A percentile compares a stretch with the other conserved stretches of the same genome.
Evolutionary conservation across 2,888 invertebrate species (phyloP).

Genomic region (Germaria angustata): DNA sequence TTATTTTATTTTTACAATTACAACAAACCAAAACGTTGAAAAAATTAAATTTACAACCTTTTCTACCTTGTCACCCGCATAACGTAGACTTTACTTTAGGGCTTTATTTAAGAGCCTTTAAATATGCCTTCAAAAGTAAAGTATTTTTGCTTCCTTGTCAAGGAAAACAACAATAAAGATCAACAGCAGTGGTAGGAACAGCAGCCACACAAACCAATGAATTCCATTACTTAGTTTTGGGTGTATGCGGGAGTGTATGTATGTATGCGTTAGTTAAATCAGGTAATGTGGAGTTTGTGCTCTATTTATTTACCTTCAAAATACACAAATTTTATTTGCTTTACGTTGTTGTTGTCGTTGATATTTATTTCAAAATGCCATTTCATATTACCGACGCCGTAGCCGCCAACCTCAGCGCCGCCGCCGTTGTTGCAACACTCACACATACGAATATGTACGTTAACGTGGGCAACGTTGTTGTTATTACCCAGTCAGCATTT

Average conservation of each 20-base stretch:
- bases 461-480: too few relatives aligned
- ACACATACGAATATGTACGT: too few relatives aligned
- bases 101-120: constrained; percentile 27
- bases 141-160: constrained; percentile 7
- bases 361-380: constrained; percentile 32
- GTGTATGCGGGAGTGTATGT: not conserved
- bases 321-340: constrained; percentile 33
- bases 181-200: not conserved
- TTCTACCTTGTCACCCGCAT: constrained; percentile 6
- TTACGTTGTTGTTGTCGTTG: constrained; percentile 20
- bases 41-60: constrained; percentile 4
- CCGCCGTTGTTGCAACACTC: not conserved
- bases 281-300: constrained; percentile 41
- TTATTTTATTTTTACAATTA: not conserved
- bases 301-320: constrained; percentile 59
- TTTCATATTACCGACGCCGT: not conserved
- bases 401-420: too few relatives aligned
- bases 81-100: constrained; percentile 44
- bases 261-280: not conserved
- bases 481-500: too few relatives aligned
- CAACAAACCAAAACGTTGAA: not conserved
- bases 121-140: constrained; percentile 19
- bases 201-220: not conserved
- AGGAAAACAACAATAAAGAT: not conserved
- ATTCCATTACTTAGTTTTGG: not conserved